A percentile compares a stretch with the other conserved stretches of the same genome.
These are phyloP conservation scores for Festucalex cinctus DNA, from an alignment of 2,113 vertebrate genomes.

Conservation along the genomic window DNA sequence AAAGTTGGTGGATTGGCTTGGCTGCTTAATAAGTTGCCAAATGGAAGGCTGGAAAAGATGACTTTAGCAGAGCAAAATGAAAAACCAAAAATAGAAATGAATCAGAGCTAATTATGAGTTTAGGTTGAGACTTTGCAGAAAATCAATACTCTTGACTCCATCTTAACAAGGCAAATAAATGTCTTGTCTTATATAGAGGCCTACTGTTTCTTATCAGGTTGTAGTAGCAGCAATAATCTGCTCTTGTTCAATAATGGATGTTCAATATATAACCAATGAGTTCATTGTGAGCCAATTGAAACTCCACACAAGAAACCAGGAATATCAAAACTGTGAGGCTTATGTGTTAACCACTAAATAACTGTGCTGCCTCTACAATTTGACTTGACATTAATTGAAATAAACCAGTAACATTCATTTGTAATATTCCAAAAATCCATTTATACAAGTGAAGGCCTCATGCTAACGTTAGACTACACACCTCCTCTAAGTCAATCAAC, in stretches of 20 bases:
- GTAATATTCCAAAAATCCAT: no score
- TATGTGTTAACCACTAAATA: no score
- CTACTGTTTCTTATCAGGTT: not conserved
- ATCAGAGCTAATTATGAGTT: not conserved
- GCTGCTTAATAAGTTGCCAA: not conserved
- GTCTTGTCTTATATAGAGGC: not conserved
- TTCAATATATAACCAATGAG: no score
- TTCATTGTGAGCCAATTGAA: not conserved
- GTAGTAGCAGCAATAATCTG: not conserved
- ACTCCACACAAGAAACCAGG: no score
- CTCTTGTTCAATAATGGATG: no score
- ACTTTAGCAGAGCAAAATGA: not conserved
- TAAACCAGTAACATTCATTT: no score
- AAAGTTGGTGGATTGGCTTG: not conserved
- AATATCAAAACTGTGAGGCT: no score
- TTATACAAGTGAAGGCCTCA: no score
- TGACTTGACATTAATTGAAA: no score
- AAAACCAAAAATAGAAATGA: not conserved
- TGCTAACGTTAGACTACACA: no score
- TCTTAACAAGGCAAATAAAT: not conserved
- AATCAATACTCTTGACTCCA: not conserved
- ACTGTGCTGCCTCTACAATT: no score
- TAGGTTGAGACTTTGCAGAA: not conserved
- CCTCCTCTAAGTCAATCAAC: not conserved
- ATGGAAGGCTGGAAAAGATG: not conserved